Conservation (phyloP, 2,113 vertebrate species). For the Gopherus evgoodei region DNA sequence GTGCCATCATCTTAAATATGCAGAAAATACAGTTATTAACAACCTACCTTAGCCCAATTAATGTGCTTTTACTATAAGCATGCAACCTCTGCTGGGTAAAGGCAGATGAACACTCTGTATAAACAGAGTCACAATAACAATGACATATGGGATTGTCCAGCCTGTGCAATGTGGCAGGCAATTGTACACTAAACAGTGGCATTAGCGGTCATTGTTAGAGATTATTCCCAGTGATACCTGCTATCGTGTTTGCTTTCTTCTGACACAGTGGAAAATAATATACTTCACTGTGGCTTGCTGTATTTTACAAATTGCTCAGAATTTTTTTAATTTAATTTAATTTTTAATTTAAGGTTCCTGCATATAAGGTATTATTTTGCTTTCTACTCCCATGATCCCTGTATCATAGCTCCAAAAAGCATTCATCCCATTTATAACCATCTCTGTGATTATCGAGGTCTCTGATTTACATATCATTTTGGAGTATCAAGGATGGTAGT, state of each 20-base stretch:
- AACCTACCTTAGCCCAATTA: background rate
- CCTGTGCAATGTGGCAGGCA: slow-evolving; percentile 59
- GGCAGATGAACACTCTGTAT: slow-evolving; percentile 48
- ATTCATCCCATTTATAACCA: slow-evolving; percentile 46
- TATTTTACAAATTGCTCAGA: slow-evolving; percentile 65
- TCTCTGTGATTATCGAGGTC: background rate
- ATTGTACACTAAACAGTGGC: slow-evolving; percentile 55
- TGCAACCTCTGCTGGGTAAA: slow-evolving; percentile 34
- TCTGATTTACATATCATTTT: slow-evolving; percentile 58
- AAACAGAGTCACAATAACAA: slow-evolving; percentile 59
- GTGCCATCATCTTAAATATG: background rate
- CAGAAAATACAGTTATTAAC: background rate
- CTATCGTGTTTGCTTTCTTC: slow-evolving; percentile 66
- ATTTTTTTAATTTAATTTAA: background rate
- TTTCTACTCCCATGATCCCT: slow-evolving; percentile 52
- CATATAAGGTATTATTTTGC: slow-evolving; percentile 66
- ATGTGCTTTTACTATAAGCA: slow-evolving; percentile 25
- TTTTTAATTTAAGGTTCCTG: slow-evolving; percentile 48
- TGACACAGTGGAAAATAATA: slow-evolving; percentile 59
- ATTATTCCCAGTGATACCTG: slow-evolving; percentile 74
- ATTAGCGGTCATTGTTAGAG: slow-evolving; percentile 63
- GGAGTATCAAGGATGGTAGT: slow-evolving; percentile 48
- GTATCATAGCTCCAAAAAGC: slow-evolving; percentile 45
- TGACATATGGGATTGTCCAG: slow-evolving; percentile 11
- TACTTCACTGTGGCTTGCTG: slow-evolving; percentile 36